phyloP scores from a whole-genome alignment of 2,113 vertebrate genomes.

The Phasianus colchicus region DNA sequence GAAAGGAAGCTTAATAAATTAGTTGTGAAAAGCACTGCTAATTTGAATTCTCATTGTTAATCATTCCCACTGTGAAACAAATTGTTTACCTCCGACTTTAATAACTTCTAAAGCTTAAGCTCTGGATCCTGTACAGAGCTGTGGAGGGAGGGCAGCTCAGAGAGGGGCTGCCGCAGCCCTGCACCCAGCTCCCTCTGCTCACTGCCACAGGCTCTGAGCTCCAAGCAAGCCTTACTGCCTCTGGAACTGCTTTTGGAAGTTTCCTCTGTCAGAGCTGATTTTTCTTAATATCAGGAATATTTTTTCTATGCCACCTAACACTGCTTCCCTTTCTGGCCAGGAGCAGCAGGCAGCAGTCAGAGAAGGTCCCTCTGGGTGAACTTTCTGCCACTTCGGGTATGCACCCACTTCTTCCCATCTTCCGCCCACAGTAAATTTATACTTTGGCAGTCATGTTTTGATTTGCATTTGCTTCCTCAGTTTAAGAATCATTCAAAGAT shows the following conservation, averaged over 20 bases:
- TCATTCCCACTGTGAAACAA: conserved; percentile 13
- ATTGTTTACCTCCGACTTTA: background rate
- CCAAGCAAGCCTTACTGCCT: background rate
- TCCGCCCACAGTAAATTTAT: background rate
- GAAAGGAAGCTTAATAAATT: conserved; percentile 6
- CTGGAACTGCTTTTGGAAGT: background rate
- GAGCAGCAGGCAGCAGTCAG: background rate
- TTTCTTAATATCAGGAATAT: background rate
- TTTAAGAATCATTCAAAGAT: background rate
- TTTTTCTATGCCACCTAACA: background rate
- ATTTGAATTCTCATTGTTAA: background rate
- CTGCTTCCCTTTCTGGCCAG: background rate
- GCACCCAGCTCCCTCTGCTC: background rate
- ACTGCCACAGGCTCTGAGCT: background rate
- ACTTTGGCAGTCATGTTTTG: background rate
- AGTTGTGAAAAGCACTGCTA: background rate
- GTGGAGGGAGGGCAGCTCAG: background rate
- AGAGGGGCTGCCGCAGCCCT: background rate
- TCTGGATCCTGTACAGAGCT: background rate
- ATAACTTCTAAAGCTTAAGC: background rate
- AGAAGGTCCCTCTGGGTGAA: background rate
- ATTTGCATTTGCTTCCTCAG: background rate
- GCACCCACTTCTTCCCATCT: background rate
- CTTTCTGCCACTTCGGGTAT: background rate
- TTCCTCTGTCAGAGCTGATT: background rate